phyloP scores from a whole-genome alignment of 2,888 invertebrate genomes.

The Morpho deidamia region DNA sequence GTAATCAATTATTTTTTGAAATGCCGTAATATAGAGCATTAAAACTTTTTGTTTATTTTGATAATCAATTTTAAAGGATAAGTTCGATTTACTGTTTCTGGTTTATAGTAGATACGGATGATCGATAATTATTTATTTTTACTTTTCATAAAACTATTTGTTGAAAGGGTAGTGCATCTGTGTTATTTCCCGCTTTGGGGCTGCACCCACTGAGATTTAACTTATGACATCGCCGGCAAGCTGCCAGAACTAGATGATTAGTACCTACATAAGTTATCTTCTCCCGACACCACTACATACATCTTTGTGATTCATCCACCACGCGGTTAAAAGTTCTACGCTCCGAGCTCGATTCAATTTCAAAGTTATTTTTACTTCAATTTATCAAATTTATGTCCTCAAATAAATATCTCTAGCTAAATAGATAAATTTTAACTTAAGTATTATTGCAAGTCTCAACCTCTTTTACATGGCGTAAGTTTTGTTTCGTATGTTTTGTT shows the following conservation, averaged over 20 bases:
- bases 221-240: constrained; percentile 54
- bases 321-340: constrained; percentile 25
- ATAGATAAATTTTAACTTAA: not conserved
- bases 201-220: constrained; percentile 54
- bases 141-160: not conserved
- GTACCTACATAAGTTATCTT: constrained; percentile 44
- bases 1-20: no score
- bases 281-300: constrained; percentile 32
- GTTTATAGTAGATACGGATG: no score
- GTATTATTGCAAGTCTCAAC: not conserved
- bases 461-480: not conserved
- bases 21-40: no score
- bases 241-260: constrained; percentile 54
- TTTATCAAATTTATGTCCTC: constrained; percentile 63
- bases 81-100: no score
- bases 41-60: no score
- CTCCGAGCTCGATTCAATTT: constrained; percentile 46
- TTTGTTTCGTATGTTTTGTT: no score
- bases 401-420: constrained; percentile 13
- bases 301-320: constrained; percentile 25
- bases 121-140: not conserved
- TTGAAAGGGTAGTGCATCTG: constrained; percentile 13
- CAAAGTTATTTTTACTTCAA: constrained; percentile 41
- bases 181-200: constrained; percentile 43
- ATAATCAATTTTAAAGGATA: no score